Percentiles rank a stretch among this genome's conserved stretches.
phyloP scores from a whole-genome alignment of 1,140 invertebrate genomes.

The Oryctes rhinoceros region DNA sequence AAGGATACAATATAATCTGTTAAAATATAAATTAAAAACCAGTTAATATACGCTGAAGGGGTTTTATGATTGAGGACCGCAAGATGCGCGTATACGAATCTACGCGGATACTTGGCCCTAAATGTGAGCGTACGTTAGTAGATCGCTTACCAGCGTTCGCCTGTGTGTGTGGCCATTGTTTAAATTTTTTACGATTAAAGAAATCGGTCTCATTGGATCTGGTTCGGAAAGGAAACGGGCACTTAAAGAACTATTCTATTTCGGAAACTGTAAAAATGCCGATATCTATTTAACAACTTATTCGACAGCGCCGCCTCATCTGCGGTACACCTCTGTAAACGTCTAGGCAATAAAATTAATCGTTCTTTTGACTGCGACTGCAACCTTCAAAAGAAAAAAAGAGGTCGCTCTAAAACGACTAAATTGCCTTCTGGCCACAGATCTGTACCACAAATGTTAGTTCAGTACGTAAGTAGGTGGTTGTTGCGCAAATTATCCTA shows the following conservation, averaged over 20 bases:
- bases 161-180: slow-evolving; percentile 46
- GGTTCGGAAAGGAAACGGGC: slow-evolving; percentile 41
- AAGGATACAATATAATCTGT: slow-evolving; percentile 47
- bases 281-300: slow-evolving; percentile 52
- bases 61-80: slow-evolving; percentile 45
- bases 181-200: slow-evolving; percentile 43
- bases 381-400: slow-evolving; percentile 4
- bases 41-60: slow-evolving; percentile 47
- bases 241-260: slow-evolving; percentile 46
- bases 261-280: slow-evolving; percentile 48
- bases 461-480: no score
- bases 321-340: slow-evolving; percentile 18
- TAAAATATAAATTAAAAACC: slow-evolving; percentile 49
- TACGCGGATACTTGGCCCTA: background rate
- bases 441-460: no score
- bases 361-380: slow-evolving; percentile 25
- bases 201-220: slow-evolving; percentile 13
- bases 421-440: no score
- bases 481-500: no score
- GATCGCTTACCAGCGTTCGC: background rate
- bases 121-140: background rate
- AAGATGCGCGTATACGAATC: background rate
- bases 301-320: slow-evolving; percentile 44
- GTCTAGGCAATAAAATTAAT: slow-evolving; percentile 39
- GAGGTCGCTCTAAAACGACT: background rate